Percentiles rank a stretch among this genome's conserved stretches.
Conservation (phyloP, 2,113 vertebrate genomes). For the Neotoma lepida region DNA sequence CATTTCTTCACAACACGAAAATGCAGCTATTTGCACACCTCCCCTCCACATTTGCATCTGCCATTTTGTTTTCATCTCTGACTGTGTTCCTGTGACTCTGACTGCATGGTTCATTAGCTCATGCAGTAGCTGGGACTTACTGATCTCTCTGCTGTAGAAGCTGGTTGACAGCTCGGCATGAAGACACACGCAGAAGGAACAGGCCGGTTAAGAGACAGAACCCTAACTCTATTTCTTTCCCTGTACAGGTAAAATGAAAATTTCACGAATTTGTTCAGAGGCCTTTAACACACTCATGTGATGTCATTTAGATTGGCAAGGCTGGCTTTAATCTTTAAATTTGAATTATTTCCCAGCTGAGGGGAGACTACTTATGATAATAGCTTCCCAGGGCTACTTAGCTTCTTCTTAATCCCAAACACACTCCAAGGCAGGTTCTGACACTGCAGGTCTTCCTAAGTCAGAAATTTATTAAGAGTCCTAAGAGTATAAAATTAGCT, state of each 20-base stretch:
- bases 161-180: neutral
- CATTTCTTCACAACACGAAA: neutral
- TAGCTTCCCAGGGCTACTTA: neutral
- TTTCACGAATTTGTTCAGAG: slow-evolving; percentile 44
- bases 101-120: neutral
- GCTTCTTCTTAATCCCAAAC: neutral
- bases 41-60: neutral
- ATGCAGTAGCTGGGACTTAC: neutral
- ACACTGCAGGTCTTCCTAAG: slow-evolving; percentile 1
- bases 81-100: neutral
- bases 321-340: slow-evolving; percentile 55
- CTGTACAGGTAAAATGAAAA: slow-evolving; percentile 27
- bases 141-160: slow-evolving; percentile 13
- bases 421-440: neutral
- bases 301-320: slow-evolving; percentile 21
- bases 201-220: slow-evolving; percentile 2
- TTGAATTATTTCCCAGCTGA: slow-evolving; percentile 28
- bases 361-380: neutral
- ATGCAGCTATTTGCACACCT: neutral
- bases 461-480: neutral
- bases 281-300: slow-evolving; percentile 31
- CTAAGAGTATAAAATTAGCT: neutral
- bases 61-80: neutral
- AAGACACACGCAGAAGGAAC: slow-evolving; percentile 12
- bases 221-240: neutral